Evolutionary conservation across 2,113 vertebrate genomes (phyloP).

Genomic region (Ophthalmolycus amberensis): DNA sequence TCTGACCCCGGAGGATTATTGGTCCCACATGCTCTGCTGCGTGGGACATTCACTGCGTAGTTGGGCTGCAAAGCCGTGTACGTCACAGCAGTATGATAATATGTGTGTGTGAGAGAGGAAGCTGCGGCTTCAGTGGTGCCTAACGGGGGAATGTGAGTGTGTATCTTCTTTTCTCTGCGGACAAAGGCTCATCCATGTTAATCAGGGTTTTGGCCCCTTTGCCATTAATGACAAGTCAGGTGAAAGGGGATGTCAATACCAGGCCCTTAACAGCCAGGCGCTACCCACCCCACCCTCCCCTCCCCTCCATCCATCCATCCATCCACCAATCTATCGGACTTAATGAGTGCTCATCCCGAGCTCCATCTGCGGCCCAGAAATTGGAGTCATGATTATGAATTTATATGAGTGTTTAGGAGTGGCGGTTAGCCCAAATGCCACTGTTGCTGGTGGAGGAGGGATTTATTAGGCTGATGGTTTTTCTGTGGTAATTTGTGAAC

Average conservation of each 20-base stretch:
- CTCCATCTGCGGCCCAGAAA: conserved; percentile 57
- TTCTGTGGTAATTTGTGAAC: conserved; percentile 49
- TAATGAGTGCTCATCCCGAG: conserved; percentile 75
- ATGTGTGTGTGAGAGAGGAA: conserved; percentile 9
- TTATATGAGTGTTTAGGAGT: conserved; percentile 86
- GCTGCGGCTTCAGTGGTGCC: background rate
- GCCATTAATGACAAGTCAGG: conserved; percentile 72
- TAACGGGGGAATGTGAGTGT: background rate
- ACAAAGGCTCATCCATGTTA: conserved; percentile 82
- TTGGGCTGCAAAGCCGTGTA: conserved; percentile 19
- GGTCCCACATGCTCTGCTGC: conserved; percentile 15
- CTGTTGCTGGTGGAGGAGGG: conserved; percentile 63
- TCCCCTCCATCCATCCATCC: background rate
- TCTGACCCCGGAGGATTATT: conserved; percentile 53
- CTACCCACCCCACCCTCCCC: conserved; percentile 1
- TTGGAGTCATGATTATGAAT: conserved; percentile 86
- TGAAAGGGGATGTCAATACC: conserved; percentile 70
- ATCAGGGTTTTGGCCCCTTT: conserved; percentile 74
- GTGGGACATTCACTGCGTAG: conserved; percentile 2
- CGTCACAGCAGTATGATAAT: conserved; percentile 19
- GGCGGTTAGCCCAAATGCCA: conserved; percentile 59
- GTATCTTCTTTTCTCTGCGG: conserved; percentile 43
- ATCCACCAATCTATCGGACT: conserved; percentile 54
- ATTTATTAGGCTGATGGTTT: conserved; percentile 71
- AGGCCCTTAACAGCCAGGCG: conserved; percentile 69